Evolutionary conservation across 1,140 invertebrate genomes (phyloP).

Genomic region (Cherax quadricarinatus): DNA sequence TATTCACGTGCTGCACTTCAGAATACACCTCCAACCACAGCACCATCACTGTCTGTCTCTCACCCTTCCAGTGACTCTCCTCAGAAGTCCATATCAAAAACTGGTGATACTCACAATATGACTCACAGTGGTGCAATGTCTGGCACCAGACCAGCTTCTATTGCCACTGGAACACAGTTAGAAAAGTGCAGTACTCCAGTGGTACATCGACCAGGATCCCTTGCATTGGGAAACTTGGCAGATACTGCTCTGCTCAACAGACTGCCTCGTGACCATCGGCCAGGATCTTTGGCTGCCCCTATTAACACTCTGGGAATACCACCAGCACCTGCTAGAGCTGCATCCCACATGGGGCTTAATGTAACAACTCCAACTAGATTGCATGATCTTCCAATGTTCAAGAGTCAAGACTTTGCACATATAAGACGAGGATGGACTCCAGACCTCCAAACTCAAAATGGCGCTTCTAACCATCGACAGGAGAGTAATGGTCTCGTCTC

Average conservation of each 20-base stretch:
- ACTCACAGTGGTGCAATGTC: neutral
- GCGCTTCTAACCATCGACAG: slow-evolving; percentile 33
- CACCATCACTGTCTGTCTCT: neutral
- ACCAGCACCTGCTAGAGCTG: slow-evolving; percentile 59
- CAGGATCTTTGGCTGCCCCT: slow-evolving; percentile 71
- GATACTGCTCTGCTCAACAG: slow-evolving; percentile 51
- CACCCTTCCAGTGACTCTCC: neutral
- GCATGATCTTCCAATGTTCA: slow-evolving; percentile 46
- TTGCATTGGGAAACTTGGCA: slow-evolving; percentile 50
- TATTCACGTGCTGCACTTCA: neutral
- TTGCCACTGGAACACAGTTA: slow-evolving; percentile 52
- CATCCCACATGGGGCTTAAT: slow-evolving; percentile 69
- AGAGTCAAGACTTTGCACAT: slow-evolving; percentile 40
- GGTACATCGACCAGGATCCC: slow-evolving; percentile 48
- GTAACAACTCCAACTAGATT: slow-evolving; percentile 15
- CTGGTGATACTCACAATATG: neutral
- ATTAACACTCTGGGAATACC: slow-evolving; percentile 73
- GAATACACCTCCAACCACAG: neutral
- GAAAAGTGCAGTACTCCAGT: neutral
- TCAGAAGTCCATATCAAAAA: neutral
- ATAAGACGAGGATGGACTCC: neutral
- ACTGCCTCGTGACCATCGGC: slow-evolving; percentile 54
- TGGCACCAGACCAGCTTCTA: slow-evolving; percentile 46
- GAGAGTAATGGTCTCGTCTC: slow-evolving; percentile 67
- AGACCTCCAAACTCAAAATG: neutral